phyloP scores from a whole-genome alignment of 2,797 vertebrate species.

The Micropoecilia bifurca region DNA sequence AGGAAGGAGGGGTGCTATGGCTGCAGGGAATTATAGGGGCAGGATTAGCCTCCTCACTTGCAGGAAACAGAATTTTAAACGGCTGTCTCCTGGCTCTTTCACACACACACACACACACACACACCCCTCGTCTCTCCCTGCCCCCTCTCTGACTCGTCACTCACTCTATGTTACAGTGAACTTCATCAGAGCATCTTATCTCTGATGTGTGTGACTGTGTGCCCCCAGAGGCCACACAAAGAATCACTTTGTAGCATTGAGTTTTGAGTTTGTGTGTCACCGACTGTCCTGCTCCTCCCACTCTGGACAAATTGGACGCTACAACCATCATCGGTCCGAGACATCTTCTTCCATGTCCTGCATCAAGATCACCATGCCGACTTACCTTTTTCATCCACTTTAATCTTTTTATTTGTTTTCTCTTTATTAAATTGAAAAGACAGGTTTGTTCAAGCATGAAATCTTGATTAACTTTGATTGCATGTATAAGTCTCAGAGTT shows the following conservation, averaged over 20 bases:
- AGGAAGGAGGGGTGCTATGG: conserved; percentile 95
- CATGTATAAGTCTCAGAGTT: not conserved
- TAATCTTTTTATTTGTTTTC: not conserved
- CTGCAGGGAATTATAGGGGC: conserved; percentile 99
- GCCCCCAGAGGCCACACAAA: conserved; percentile 52
- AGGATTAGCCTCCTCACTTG: conserved; percentile 99
- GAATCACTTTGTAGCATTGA: conserved; percentile 49
- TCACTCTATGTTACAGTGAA: conserved; percentile 70
- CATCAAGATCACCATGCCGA: conserved; percentile 13
- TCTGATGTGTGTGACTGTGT: conserved; percentile 22
- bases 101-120: conserved; percentile 73
- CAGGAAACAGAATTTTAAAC: conserved; percentile 99
- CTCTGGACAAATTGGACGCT: conserved; percentile 21
- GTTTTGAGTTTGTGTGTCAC: conserved; percentile 23
- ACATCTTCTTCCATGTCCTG: conserved; percentile 40
- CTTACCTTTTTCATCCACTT: not conserved
- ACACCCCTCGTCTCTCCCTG: conserved; percentile 67
- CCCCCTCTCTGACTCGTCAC: conserved; percentile 70
- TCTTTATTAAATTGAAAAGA: not conserved
- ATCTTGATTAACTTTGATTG: not conserved
- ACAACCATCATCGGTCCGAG: conserved; percentile 5
- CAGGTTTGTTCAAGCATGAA: not conserved
- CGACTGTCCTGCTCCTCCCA: conserved; percentile 15
- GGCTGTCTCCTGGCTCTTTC: conserved; percentile 87
- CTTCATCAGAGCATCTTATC: conserved; percentile 66